Conservation (phyloP, 2,888 invertebrate genomes). For the Plagodis dolabraria region DNA sequence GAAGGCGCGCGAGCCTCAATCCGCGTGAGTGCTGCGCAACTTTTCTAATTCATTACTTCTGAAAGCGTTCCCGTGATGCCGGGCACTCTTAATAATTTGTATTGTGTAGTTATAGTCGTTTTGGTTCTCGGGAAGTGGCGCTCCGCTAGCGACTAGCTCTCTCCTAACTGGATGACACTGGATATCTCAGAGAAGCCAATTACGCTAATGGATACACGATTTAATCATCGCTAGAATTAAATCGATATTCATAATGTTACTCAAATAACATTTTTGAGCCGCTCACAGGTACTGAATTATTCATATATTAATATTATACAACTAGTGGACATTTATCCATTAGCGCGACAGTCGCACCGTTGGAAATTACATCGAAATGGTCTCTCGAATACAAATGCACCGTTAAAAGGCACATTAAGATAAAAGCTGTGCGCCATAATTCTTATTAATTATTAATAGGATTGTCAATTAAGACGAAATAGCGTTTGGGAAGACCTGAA, state of each 20-base stretch:
- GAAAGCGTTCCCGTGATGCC: slow-evolving; percentile 84
- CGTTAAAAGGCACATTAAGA: slow-evolving; percentile 80
- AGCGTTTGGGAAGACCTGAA: slow-evolving; percentile 67
- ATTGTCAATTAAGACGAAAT: slow-evolving; percentile 78
- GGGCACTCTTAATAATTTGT: slow-evolving; percentile 85
- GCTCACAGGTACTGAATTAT: slow-evolving; percentile 59
- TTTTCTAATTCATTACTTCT: slow-evolving; percentile 85
- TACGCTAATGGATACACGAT: slow-evolving; percentile 59
- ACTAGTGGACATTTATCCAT: slow-evolving; percentile 76
- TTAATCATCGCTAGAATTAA: slow-evolving; percentile 54
- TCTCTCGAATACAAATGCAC: slow-evolving; percentile 75
- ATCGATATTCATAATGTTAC: slow-evolving; percentile 52
- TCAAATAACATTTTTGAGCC: slow-evolving; percentile 48
- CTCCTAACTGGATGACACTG: slow-evolving; percentile 5
- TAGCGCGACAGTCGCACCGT: slow-evolving; percentile 67
- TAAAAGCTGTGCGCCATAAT: slow-evolving; percentile 79
- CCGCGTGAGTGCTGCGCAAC: slow-evolving; percentile 84
- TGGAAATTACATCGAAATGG: slow-evolving; percentile 75
- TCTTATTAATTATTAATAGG: slow-evolving; percentile 81
- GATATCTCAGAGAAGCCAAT: slow-evolving; percentile 46
- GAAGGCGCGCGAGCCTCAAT: slow-evolving; percentile 72
- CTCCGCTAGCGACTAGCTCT: slow-evolving; percentile 14
- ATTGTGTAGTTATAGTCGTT: slow-evolving; percentile 78
- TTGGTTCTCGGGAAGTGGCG: slow-evolving; percentile 40
- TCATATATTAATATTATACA: slow-evolving; percentile 71